A percentile compares a stretch with the other conserved stretches of the same genome.
Evolutionary conservation across 2,888 invertebrate genomes (phyloP).

Genomic region (Cremastinae sp.): DNA sequence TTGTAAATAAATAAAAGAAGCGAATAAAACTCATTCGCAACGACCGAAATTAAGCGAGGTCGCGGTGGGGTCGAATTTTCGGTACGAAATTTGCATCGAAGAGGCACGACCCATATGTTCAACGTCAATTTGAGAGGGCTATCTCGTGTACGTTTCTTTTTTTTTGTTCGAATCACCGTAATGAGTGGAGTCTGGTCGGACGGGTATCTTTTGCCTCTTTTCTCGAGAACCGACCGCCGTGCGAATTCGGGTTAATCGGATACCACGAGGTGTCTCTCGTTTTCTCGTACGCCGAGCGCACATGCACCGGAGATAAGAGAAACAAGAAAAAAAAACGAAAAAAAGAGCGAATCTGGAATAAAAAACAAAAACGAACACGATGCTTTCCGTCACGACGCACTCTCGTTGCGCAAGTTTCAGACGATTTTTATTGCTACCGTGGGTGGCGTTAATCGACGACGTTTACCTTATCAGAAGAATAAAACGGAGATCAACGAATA

Average conservation of each 20-base stretch:
- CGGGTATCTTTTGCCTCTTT: conserved; percentile 57
- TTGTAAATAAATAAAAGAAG: background rate
- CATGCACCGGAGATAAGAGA: conserved; percentile 46
- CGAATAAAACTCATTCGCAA: background rate
- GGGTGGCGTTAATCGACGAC: conserved; percentile 25
- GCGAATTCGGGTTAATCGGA: conserved; percentile 67
- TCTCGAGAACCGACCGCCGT: conserved; percentile 41
- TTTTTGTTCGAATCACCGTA: conserved; percentile 27
- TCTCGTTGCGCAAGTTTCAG: conserved; percentile 17
- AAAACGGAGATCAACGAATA: background rate
- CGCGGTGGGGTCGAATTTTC: conserved; percentile 34
- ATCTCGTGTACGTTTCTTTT: background rate
- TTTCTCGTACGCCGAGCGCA: conserved; percentile 29
- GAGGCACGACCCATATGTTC: conserved; percentile 6
- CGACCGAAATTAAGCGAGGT: conserved; percentile 39
- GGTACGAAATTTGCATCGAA: conserved; percentile 33
- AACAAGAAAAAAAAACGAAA: conserved; percentile 35
- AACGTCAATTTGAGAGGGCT: conserved; percentile 33
- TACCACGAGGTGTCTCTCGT: conserved; percentile 49
- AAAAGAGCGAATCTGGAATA: background rate
- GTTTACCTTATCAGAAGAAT: conserved; percentile 42
- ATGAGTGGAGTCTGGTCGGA: conserved; percentile 56
- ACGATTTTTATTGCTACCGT: conserved; percentile 16
- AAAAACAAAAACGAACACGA: background rate
- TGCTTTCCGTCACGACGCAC: too few species aligned